A percentile compares a stretch with the other conserved stretches of the same genome.
phyloP scores from a whole-genome alignment of 2,113 vertebrate species.

The Ariopsis seemanni region DNA sequence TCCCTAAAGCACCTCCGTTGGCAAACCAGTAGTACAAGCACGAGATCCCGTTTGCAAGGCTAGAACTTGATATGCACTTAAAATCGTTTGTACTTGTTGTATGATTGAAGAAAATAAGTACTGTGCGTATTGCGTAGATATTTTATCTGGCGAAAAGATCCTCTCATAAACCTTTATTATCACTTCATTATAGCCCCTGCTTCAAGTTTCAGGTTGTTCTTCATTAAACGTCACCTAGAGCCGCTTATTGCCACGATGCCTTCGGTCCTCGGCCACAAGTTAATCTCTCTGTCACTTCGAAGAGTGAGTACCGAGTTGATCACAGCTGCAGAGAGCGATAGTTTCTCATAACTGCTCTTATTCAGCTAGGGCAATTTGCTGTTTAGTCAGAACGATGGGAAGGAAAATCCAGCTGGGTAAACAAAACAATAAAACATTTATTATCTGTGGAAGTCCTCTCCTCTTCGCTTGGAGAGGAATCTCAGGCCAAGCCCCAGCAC shows the following conservation, averaged over 20 bases:
- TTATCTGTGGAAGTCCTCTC: constrained; percentile 53
- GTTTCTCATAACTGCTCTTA: constrained; percentile 63
- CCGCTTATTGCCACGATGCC: not conserved
- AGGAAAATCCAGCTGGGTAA: constrained; percentile 61
- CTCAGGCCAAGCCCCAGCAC: not conserved
- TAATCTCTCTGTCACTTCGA: constrained; percentile 47
- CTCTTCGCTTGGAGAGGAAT: not conserved
- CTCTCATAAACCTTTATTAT: constrained; percentile 43
- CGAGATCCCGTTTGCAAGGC: not conserved
- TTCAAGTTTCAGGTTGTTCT: constrained; percentile 37
- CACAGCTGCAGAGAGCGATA: constrained; percentile 48
- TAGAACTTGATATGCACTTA: not conserved
- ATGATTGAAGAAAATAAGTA: not conserved
- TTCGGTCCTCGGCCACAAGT: constrained; percentile 51
- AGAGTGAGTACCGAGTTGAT: constrained; percentile 42
- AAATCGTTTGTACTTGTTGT: not conserved
- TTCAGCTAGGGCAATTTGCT: constrained; percentile 61
- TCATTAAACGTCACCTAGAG: constrained; percentile 37
- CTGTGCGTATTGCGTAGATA: not conserved
- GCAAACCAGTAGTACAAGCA: not conserved
- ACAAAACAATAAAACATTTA: constrained; percentile 74
- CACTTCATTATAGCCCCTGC: constrained; percentile 23
- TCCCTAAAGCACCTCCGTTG: not conserved
- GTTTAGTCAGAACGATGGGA: constrained; percentile 64
- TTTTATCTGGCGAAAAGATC: constrained; percentile 19